A percentile compares a stretch with the other conserved stretches of the same genome.
phyloP scores from a whole-genome alignment of 2,797 vertebrate genomes.

The Eutrigla gurnardus region DNA sequence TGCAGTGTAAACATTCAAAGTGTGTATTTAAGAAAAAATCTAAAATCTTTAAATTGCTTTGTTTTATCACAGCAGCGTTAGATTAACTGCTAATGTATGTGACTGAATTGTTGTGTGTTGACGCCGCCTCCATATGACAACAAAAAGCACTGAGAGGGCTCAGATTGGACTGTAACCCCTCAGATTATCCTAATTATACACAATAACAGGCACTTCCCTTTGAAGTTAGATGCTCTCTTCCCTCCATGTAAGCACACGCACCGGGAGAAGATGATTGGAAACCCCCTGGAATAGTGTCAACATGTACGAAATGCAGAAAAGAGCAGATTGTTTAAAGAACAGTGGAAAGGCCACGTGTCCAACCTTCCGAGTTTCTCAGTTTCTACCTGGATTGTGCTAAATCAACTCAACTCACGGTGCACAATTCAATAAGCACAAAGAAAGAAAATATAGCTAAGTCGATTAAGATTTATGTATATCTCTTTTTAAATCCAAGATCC shows the following conservation, averaged over 20 bases:
- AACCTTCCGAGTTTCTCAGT: background rate
- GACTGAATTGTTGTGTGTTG: constrained; percentile 44
- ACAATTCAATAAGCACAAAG: constrained; percentile 8
- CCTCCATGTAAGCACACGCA: constrained; percentile 55
- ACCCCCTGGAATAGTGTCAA: constrained; percentile 61
- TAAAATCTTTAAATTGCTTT: constrained; percentile 49
- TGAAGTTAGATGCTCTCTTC: constrained; percentile 59
- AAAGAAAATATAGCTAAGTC: no score
- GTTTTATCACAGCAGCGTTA: constrained; percentile 46
- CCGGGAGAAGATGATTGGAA: constrained; percentile 53
- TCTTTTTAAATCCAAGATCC: constrained; percentile 40
- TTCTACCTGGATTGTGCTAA: background rate
- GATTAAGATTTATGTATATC: constrained; percentile 33
- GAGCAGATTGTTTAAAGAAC: background rate
- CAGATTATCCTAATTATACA: constrained; percentile 73
- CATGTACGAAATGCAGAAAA: constrained; percentile 18
- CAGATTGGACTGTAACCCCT: constrained; percentile 53
- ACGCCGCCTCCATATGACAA: constrained; percentile 37
- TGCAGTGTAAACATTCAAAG: constrained; percentile 34
- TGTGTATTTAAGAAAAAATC: constrained; percentile 24
- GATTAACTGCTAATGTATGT: constrained; percentile 38
- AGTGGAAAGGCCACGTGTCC: background rate
- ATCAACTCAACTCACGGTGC: background rate
- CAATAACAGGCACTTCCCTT: constrained; percentile 55
- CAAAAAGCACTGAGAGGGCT: constrained; percentile 41